Evolutionary conservation across 2,113 vertebrate species (phyloP).

Genomic region (Erpornis zantholeuca): DNA sequence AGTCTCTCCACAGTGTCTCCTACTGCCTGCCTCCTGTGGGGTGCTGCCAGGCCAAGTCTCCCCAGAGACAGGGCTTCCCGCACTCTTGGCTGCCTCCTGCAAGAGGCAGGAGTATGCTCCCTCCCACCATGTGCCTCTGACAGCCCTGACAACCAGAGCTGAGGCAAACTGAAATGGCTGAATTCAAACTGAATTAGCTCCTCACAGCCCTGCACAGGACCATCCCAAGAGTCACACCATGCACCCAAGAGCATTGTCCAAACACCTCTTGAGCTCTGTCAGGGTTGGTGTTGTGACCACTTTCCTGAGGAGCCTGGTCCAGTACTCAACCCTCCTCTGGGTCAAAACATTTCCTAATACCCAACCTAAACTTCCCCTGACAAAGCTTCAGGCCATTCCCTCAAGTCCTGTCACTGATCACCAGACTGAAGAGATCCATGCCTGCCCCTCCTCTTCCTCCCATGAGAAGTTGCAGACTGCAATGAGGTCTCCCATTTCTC

Average conservation of each 20-base stretch:
- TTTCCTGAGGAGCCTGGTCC: not conserved
- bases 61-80: too few species aligned
- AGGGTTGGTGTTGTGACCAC: not conserved
- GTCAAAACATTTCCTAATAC: too few species aligned
- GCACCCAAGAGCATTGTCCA: not conserved
- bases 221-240: not conserved
- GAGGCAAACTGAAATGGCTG: too few species aligned
- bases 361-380: not conserved
- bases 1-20: too few species aligned
- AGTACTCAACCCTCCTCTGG: too few species aligned
- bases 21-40: too few species aligned
- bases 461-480: fast-evolving
- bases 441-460: not conserved
- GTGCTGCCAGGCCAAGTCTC: too few species aligned
- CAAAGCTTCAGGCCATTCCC: not conserved
- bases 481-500: not conserved
- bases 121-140: too few species aligned
- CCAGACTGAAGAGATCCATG: not conserved
- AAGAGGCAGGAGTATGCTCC: too few species aligned
- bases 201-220: not conserved
- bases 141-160: too few species aligned
- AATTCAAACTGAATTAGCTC: too few species aligned
- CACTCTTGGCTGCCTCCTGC: too few species aligned
- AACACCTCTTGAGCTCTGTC: not conserved
- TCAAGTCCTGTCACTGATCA: not conserved